These are phyloP conservation scores for Antheraea pernyi DNA, from an alignment of 1,140 invertebrate species.

Conservation along the genomic window DNA sequence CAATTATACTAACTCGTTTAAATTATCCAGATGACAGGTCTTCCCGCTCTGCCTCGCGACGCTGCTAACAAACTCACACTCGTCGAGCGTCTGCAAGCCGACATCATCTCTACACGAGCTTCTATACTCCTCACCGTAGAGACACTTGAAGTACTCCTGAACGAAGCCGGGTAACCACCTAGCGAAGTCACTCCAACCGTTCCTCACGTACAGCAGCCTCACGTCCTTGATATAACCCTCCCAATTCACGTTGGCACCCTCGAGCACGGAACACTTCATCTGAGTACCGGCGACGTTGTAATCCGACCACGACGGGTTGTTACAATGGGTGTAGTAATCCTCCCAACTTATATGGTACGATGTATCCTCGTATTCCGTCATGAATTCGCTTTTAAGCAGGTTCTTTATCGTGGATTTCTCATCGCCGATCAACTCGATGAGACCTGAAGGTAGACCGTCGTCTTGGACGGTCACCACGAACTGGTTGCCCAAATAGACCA, in stretches of 20 bases:
- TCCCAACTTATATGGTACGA: conserved; percentile 81
- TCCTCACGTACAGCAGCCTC: conserved; percentile 81
- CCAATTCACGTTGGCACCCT: conserved; percentile 71
- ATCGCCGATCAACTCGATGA: conserved; percentile 59
- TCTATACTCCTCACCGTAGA: conserved; percentile 83
- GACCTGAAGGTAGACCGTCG: conserved; percentile 51
- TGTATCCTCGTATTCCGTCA: conserved; percentile 49
- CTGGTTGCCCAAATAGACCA: conserved; percentile 64
- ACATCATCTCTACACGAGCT: conserved; percentile 76
- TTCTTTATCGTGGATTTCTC: conserved; percentile 62
- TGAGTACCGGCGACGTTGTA: conserved; percentile 84
- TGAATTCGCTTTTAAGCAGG: conserved; percentile 63
- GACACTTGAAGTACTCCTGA: conserved; percentile 82
- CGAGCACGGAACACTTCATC: conserved; percentile 84
- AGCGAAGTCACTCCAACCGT: conserved; percentile 81
- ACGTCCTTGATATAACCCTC: conserved; percentile 83
- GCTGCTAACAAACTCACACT: conserved; percentile 79
- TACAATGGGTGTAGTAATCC: conserved; percentile 85
- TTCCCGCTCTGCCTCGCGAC: conserved; percentile 77
- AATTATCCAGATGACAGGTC: conserved; percentile 84
- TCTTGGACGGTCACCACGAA: conserved; percentile 57
- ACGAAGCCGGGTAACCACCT: conserved; percentile 81
- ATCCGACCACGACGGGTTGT: conserved; percentile 84
- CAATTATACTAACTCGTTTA: conserved; percentile 79
- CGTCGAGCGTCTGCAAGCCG: conserved; percentile 59